Evolutionary conservation across 2,113 vertebrate genomes (phyloP).

Genomic region (Heliornis fulica): DNA sequence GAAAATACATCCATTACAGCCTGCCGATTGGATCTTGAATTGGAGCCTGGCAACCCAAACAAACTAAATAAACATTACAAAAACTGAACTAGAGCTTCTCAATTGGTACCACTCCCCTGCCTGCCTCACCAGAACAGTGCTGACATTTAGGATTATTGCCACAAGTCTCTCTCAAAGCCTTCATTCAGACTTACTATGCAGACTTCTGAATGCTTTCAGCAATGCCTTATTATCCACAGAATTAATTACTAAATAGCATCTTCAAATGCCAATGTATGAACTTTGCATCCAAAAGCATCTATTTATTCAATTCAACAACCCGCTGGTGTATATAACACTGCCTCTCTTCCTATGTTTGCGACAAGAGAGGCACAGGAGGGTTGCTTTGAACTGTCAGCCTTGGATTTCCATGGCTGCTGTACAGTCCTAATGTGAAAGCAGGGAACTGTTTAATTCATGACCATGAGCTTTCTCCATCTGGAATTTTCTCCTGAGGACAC

Average conservation of each 20-base stretch:
- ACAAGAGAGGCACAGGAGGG: background rate
- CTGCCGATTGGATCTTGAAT: constrained; percentile 5
- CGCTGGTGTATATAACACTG: accelerated
- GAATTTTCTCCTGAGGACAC: background rate
- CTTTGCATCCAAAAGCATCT: background rate
- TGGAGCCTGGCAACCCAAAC: background rate
- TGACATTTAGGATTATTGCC: background rate
- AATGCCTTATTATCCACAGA: background rate
- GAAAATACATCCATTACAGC: background rate
- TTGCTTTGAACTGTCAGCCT: background rate
- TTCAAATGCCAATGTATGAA: background rate
- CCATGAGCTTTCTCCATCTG: background rate
- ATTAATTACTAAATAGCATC: constrained; percentile 8
- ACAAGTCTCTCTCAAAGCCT: background rate
- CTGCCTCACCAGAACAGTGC: background rate
- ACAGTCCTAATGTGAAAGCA: background rate
- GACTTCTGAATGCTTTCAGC: background rate
- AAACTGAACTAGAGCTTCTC: background rate
- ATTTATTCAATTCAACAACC: background rate
- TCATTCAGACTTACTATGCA: background rate
- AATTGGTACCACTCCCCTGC: background rate
- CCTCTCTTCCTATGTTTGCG: background rate
- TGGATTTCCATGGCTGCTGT: background rate
- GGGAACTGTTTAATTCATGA: background rate
- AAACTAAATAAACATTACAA: background rate